phyloP scores from a whole-genome alignment of 2,888 invertebrate species.

The Augiades crinisus region DNA sequence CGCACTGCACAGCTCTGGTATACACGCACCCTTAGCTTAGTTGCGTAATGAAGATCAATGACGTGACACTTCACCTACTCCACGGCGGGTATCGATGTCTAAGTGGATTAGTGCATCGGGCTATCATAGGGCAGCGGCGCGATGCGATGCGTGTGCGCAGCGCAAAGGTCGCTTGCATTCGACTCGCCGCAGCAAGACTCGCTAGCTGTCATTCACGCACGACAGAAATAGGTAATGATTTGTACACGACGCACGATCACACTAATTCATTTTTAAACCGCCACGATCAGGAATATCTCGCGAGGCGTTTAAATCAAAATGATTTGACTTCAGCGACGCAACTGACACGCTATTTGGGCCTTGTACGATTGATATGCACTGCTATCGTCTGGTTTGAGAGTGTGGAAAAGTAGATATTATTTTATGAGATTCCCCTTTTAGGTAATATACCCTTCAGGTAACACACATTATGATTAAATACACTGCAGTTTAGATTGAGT shows the following conservation, averaged over 20 bases:
- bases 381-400: too few species aligned
- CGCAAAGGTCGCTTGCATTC: constrained; percentile 55
- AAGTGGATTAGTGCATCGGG: constrained; percentile 57
- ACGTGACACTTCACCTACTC: constrained; percentile 39
- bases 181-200: constrained; percentile 34
- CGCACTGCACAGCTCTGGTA: too few species aligned
- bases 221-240: constrained; percentile 34
- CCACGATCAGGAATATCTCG: neutral
- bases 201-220: constrained; percentile 43
- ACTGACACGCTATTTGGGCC: too few species aligned
- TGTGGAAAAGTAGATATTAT: too few species aligned
- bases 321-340: neutral
- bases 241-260: constrained; percentile 19
- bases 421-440: too few species aligned
- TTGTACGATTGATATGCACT: too few species aligned
- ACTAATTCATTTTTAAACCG: constrained; percentile 14
- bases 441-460: too few species aligned
- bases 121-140: constrained; percentile 52
- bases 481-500: too few species aligned
- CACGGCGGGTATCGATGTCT: constrained; percentile 43
- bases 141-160: constrained; percentile 43
- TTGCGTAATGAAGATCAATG: constrained; percentile 42
- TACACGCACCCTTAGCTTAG: too few species aligned
- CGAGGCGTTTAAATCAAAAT: neutral
- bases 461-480: too few species aligned